Evolutionary conservation across 2,888 invertebrate species (phyloP).

Genomic region (Melanchra persicariae): DNA sequence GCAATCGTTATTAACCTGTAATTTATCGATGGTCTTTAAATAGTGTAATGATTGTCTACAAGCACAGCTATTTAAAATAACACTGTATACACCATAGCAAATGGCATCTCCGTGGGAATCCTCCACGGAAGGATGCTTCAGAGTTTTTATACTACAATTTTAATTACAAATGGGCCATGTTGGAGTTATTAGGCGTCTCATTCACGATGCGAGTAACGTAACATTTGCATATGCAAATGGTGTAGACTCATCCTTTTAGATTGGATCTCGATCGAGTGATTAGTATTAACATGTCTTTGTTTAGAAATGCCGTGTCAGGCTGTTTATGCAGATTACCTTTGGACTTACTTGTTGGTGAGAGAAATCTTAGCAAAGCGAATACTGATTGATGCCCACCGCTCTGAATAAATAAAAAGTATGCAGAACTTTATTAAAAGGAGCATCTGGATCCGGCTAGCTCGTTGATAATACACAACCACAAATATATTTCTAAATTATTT

Average conservation of each 20-base stretch:
- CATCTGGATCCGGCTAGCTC: not conserved
- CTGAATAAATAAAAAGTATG: not conserved
- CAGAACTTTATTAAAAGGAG: not conserved
- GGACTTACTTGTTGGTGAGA: not conserved
- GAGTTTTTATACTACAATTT: conserved; percentile 15
- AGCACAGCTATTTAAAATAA: conserved; percentile 22
- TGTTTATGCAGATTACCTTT: conserved; percentile 18
- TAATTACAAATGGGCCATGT: conserved; percentile 36
- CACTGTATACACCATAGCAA: conserved; percentile 11
- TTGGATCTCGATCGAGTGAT: conserved; percentile 33
- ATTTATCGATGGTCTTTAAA: conserved; percentile 40
- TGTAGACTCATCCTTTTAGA: conserved; percentile 39
- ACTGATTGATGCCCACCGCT: not conserved
- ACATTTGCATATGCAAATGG: conserved; percentile 42
- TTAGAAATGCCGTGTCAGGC: conserved; percentile 24
- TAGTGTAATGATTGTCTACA: conserved; percentile 21
- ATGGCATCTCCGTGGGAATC: conserved; percentile 36
- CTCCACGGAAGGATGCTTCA: conserved; percentile 14
- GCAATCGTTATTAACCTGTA: conserved; percentile 27
- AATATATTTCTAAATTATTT: not conserved
- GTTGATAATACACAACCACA: not conserved
- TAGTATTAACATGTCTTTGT: conserved; percentile 41
- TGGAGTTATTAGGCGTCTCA: conserved; percentile 31
- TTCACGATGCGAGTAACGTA: conserved; percentile 14
- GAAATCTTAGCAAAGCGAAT: conserved; percentile 15